Evolutionary conservation across 2,113 vertebrate species (phyloP).

Genomic region (Pristiophorus japonicus): DNA sequence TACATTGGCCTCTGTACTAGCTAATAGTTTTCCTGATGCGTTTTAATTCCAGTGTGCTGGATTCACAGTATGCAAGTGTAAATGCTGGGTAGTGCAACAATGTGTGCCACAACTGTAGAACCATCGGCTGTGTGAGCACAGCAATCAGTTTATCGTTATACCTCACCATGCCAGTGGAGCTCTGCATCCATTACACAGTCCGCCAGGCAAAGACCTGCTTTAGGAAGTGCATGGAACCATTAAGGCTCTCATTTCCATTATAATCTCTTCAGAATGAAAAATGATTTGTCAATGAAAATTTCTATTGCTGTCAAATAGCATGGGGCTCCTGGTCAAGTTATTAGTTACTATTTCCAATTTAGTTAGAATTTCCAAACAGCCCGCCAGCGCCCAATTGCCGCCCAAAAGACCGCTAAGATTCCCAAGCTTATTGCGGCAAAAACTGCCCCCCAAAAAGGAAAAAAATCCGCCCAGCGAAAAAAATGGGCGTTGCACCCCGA

Average conservation of each 20-base stretch:
- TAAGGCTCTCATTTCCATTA: background rate
- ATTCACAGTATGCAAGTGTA: background rate
- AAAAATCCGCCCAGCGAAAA: too few species aligned
- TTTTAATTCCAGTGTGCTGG: background rate
- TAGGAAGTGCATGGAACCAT: background rate
- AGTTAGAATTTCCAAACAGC: too few species aligned
- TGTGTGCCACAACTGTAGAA: background rate
- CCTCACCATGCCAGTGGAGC: background rate
- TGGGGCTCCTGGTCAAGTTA: background rate
- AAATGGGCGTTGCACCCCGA: too few species aligned
- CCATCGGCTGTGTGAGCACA: background rate
- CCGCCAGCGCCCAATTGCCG: too few species aligned
- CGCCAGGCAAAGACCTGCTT: too few species aligned
- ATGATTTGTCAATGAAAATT: background rate
- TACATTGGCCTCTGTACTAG: background rate
- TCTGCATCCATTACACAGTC: background rate
- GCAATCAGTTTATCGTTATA: background rate
- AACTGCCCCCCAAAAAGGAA: too few species aligned
- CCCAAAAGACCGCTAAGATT: too few species aligned
- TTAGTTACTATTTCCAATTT: too few species aligned
- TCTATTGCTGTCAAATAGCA: background rate
- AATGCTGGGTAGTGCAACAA: background rate
- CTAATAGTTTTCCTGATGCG: background rate
- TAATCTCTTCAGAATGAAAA: background rate
- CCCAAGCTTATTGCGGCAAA: too few species aligned